These are phyloP conservation scores for Lochmaea capreae DNA, from an alignment of 2,888 invertebrate genomes.

Conservation along the genomic window DNA sequence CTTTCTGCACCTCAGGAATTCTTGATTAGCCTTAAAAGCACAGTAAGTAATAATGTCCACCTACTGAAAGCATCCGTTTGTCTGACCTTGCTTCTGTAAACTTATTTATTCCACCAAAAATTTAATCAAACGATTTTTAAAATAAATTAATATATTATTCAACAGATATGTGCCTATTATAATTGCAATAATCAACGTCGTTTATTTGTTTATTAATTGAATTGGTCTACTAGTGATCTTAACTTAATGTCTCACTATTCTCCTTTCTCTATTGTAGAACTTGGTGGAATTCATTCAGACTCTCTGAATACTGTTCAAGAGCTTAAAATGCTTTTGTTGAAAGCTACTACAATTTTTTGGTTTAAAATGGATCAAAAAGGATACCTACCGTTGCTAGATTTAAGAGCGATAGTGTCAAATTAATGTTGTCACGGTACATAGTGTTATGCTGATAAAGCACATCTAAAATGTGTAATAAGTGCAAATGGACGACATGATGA, in stretches of 20 bases:
- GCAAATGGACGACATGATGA: conserved; percentile 21
- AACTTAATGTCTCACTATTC: too few species aligned
- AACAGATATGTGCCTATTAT: too few species aligned
- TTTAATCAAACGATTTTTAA: not conserved
- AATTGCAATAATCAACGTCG: too few species aligned
- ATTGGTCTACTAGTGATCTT: too few species aligned
- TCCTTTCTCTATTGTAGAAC: too few species aligned
- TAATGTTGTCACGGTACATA: conserved; percentile 34
- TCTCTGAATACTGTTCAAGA: not conserved
- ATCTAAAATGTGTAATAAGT: conserved; percentile 39
- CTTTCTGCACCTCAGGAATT: conserved; percentile 3
- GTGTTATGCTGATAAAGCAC: conserved; percentile 27
- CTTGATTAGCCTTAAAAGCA: conserved; percentile 14
- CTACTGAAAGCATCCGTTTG: conserved; percentile 12
- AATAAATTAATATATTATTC: not conserved
- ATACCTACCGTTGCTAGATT: conserved; percentile 16
- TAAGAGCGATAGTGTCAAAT: conserved; percentile 34
- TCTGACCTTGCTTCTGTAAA: not conserved
- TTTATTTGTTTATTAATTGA: too few species aligned
- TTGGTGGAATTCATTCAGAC: not conserved
- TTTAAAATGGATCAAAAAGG: not conserved
- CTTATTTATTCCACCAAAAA: conserved; percentile 7
- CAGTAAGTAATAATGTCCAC: not conserved
- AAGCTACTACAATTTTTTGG: conserved; percentile 14
- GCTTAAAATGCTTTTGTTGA: not conserved